These are phyloP conservation scores for Peromyscus aztecus DNA, from an alignment of 2,797 vertebrate genomes.

Conservation along the genomic window DNA sequence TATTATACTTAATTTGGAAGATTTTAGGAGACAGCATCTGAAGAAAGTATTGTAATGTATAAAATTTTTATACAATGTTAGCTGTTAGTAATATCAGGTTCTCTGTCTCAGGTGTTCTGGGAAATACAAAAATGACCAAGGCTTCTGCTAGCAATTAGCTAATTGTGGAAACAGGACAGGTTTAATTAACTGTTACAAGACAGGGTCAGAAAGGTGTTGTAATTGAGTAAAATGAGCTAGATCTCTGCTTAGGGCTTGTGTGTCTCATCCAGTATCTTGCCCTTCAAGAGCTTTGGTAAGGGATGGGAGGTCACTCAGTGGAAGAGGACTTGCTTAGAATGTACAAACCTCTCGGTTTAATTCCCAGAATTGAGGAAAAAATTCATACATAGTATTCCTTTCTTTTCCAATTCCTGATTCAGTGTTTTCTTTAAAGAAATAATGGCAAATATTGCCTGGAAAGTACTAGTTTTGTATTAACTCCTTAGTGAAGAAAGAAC, in stretches of 20 bases:
- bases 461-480: slow-evolving; percentile 68
- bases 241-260: slow-evolving; percentile 57
- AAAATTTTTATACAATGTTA: slow-evolving; percentile 54
- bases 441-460: slow-evolving; percentile 55
- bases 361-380: not conserved
- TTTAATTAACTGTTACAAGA: slow-evolving; percentile 70
- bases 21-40: slow-evolving; percentile 35
- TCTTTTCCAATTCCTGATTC: slow-evolving; percentile 47
- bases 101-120: slow-evolving; percentile 49
- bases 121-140: slow-evolving; percentile 70
- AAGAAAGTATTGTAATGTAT: slow-evolving; percentile 36
- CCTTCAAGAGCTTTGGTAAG: slow-evolving; percentile 47
- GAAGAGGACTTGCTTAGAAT: not conserved
- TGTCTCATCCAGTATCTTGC: slow-evolving; percentile 52
- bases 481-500: slow-evolving; percentile 51
- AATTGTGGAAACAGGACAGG: slow-evolving; percentile 72
- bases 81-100: slow-evolving; percentile 34
- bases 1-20: slow-evolving; percentile 54
- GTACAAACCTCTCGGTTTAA: not conserved
- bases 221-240: slow-evolving; percentile 53
- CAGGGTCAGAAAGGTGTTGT: slow-evolving; percentile 64
- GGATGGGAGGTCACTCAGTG: not conserved
- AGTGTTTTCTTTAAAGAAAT: slow-evolving; percentile 58
- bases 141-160: slow-evolving; percentile 64
- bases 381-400: slow-evolving; percentile 18